These are phyloP conservation scores for Pygoscelis antarcticus DNA, from an alignment of 2,113 vertebrate species.

Conservation along the genomic window DNA sequence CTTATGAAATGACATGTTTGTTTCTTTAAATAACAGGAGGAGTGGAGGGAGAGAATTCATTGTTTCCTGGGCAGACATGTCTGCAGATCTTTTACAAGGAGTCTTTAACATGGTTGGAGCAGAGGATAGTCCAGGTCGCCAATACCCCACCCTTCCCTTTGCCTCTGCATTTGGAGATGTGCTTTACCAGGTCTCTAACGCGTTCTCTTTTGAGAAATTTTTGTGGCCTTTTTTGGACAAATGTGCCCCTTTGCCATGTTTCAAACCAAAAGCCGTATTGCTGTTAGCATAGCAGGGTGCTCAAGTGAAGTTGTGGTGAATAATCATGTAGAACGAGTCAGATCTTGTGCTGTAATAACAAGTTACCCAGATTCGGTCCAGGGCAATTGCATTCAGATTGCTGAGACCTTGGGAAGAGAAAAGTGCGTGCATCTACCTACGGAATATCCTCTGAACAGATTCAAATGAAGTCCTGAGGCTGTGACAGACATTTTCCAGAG, in stretches of 20 bases:
- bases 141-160: background rate
- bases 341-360: background rate
- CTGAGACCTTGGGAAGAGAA: background rate
- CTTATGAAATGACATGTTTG: background rate
- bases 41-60: background rate
- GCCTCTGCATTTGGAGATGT: background rate
- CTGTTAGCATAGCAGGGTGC: background rate
- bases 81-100: background rate
- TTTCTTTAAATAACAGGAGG: background rate
- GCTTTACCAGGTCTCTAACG: background rate
- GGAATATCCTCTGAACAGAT: background rate
- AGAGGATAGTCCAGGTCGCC: background rate
- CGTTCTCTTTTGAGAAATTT: background rate
- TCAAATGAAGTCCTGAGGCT: background rate
- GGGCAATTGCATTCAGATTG: background rate
- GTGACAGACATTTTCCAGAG: background rate
- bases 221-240: background rate
- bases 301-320: background rate
- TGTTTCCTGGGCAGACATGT: background rate
- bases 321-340: accelerated
- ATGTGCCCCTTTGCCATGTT: background rate
- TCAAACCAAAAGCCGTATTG: background rate
- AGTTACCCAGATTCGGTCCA: background rate
- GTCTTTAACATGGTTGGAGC: background rate
- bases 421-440: background rate